Conservation (phyloP, 2,888 invertebrate genomes). For the Morpho achilles region DNA sequence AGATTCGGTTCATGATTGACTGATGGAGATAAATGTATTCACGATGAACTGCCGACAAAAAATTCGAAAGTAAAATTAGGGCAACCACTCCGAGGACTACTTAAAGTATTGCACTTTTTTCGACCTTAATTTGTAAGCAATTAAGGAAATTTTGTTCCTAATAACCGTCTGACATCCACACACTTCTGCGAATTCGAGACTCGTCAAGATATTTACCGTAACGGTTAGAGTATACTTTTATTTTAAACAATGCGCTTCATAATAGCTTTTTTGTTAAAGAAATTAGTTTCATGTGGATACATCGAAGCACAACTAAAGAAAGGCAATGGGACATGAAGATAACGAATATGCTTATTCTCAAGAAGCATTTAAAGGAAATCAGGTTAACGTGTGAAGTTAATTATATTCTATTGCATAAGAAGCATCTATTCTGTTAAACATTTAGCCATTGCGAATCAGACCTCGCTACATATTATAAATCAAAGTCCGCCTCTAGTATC, state of each 20-base stretch:
- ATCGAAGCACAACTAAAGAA: too few species aligned
- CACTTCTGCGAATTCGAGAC: constrained; percentile 8
- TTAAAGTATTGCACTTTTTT: constrained; percentile 45
- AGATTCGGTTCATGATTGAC: constrained; percentile 32
- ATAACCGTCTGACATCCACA: constrained; percentile 1
- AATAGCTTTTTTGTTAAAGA: too few species aligned
- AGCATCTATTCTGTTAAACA: too few species aligned
- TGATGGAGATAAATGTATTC: constrained; percentile 64
- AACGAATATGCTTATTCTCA: too few species aligned
- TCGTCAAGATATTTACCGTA: neutral
- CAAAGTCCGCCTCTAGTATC: too few species aligned
- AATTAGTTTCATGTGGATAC: too few species aligned
- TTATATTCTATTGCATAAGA: too few species aligned
- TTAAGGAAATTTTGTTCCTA: constrained; percentile 32
- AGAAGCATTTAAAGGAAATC: too few species aligned
- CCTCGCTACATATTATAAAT: too few species aligned
- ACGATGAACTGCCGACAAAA: constrained; percentile 44
- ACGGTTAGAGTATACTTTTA: neutral
- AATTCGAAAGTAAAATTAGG: constrained; percentile 55
- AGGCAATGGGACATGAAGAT: too few species aligned
- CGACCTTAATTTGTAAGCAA: constrained; percentile 43
- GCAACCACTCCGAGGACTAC: constrained; percentile 47
- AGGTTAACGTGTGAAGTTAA: too few species aligned
- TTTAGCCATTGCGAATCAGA: too few species aligned
- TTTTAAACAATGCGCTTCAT: neutral